Percentiles rank a stretch among this genome's conserved stretches.
Evolutionary conservation across 2,797 vertebrate genomes (phyloP).

Genomic region (Syngnathus acus): DNA sequence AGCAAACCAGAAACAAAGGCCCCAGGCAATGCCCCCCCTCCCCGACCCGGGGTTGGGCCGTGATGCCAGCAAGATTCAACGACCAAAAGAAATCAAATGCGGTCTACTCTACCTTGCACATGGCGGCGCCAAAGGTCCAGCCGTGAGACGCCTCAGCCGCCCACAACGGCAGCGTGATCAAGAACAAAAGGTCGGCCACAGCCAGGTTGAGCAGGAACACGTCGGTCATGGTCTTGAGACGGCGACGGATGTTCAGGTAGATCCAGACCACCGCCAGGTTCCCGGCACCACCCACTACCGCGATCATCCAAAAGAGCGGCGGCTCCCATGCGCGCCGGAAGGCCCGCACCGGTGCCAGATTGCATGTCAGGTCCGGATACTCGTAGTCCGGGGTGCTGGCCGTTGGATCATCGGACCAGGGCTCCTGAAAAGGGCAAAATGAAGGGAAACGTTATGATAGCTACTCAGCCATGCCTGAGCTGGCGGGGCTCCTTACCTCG

Average conservation of each 20-base stretch:
- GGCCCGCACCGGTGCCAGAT: conserved; percentile 51
- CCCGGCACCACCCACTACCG: conserved; percentile 67
- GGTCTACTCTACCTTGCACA: conserved; percentile 63
- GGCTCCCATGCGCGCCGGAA: conserved; percentile 72
- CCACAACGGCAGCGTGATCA: conserved; percentile 83
- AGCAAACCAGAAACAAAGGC: too few species aligned
- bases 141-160: conserved; percentile 63
- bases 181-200: conserved; percentile 79
- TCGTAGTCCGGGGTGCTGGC: not conserved
- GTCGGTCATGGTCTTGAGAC: conserved; percentile 80
- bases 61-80: too few species aligned
- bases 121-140: conserved; percentile 70
- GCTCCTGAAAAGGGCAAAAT: conserved; percentile 10
- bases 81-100: not conserved
- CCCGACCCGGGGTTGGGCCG: too few species aligned
- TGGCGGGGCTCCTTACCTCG: conserved; percentile 21
- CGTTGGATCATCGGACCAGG: accelerated
- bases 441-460: not conserved
- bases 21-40: too few species aligned
- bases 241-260: conserved; percentile 68
- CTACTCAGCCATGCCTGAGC: not conserved
- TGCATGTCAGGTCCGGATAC: conserved; percentile 36
- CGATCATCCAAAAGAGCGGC: conserved; percentile 72
- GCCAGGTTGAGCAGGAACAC: conserved; percentile 80
- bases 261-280: conserved; percentile 78